These are phyloP conservation scores for Phalacrocorax pelagicus DNA, from an alignment of 2,113 vertebrate genomes.

Conservation along the genomic window DNA sequence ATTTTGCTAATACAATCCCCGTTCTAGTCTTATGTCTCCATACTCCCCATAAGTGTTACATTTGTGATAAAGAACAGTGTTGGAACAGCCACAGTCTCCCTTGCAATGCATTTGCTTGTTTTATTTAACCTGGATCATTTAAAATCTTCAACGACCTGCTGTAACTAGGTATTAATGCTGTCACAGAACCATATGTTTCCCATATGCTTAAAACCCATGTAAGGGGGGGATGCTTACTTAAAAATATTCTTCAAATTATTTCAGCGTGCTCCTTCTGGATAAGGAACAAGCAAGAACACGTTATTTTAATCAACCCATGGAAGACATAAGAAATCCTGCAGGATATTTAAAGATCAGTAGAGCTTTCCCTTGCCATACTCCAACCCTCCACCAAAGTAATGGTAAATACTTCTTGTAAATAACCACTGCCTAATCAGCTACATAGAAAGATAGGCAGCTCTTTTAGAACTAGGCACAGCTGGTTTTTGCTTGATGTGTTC, in stretches of 20 bases:
- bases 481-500: not conserved
- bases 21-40: not conserved
- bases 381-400: not conserved
- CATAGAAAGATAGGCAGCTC: not conserved
- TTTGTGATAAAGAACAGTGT: not conserved
- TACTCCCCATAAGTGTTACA: not conserved
- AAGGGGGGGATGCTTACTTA: slow-evolving; percentile 58
- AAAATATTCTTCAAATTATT: slow-evolving; percentile 57
- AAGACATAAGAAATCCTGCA: not conserved
- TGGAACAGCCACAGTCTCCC: not conserved
- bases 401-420: not conserved
- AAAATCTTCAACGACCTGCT: slow-evolving; percentile 33
- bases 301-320: slow-evolving; percentile 7
- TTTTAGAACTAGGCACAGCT: not conserved
- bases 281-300: slow-evolving; percentile 5
- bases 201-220: slow-evolving; percentile 37
- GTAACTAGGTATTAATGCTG: slow-evolving; percentile 39
- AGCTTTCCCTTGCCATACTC: not conserved
- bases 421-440: not conserved
- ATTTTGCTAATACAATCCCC: not conserved
- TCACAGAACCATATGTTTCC: slow-evolving; percentile 52
- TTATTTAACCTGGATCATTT: slow-evolving; percentile 41
- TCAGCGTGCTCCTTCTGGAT: slow-evolving; percentile 4
- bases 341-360: not conserved
- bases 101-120: slow-evolving; percentile 10